Base-by-base conservation (phyloP, 2,888 invertebrate genomes). In the Sinhomidia bicolor region DNA sequence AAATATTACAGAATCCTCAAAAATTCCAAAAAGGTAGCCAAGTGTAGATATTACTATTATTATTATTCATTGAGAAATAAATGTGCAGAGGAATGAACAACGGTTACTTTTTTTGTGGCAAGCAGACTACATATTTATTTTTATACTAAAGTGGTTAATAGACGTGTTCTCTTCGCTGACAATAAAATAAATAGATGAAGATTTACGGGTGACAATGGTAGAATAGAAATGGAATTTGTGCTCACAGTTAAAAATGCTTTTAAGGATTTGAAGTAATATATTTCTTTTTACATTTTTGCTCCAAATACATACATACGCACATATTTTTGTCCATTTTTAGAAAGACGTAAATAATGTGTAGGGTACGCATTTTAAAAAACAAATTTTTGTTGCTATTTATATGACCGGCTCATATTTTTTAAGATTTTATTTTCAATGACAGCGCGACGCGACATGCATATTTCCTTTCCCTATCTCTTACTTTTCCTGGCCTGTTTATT, bases 151-250 rank as follows among this genome's bases (percentile, higher is more conserved):
- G 20, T 44, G 44, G 47, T 23, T 71, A 20, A 71, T 20, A 20
- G 51, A 78, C 54, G 17, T 10, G 51, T 23, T 44, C 9, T 4
- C 44, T 44, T 60, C 60, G 71, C 60, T 74, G 71, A 57, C 74
- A 74, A 84, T 84, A 57, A 76, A 26, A 57, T 7, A 47, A 68
- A 65, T 51, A n/a, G 17, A 51, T 12, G 76, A 84, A 84, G 84
- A 84, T 84, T 84, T 84, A 84, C 84, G 84, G 47, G 84, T 54
- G 44, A 20, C 71, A 57, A 60, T 84, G 44, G 12, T 41, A 44
- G 57, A 84, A 71, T 57, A n/a, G 29, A 60, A 62, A 68, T 12
- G 76, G 84, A 84, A 84, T 84, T 74, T 44, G 60, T 36, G 57
- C 60, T 74, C 32, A 83, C 54, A n/a, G n/a, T n/a, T n/a, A n/a